Evolutionary conservation across 2,888 invertebrate genomes (phyloP), one percentile per base, ranked within the genome.

Genomic region (Caenorhabditis drosophilae): DNA sequence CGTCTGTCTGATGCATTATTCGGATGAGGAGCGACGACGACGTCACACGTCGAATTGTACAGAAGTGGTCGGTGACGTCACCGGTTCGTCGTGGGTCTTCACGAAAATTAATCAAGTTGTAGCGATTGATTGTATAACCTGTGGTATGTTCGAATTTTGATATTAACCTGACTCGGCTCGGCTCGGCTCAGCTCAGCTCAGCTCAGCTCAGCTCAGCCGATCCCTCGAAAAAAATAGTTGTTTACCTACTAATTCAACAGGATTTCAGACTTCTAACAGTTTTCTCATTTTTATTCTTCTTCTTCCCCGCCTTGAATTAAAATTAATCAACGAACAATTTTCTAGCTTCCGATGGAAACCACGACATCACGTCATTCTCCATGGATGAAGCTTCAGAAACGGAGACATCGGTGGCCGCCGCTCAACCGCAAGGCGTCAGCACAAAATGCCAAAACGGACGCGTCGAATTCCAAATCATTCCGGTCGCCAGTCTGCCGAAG

Each of bases 401-500:
- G 2, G 3, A 22, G 2, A 25, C 23, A 1, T 42, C 56, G 2
- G 38, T 25, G 22, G 26, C 49, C 9, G 54, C 49, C 2, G 36
- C 31, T 23, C 35, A 31, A 16, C 2, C 54, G 12, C 57, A 63
- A 54, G 61, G 60, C 40, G 22, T 36, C 15, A 48, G 35, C 15
- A 61, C 63, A 12, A 61, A 56, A 50, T 71, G 70, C 41, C 70
- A 75, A 44, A 67, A 60, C 25, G 81, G 82, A 38, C 71, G 82
- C 16, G 67, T 82, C 20, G 81, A 83, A 51, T 82, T 82, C 74
- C 79, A 81, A 63, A 67, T 72, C 2, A 62, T 75, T 22, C 77
- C 78, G 1, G 81, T 82, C 1, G 75, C 73, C 16, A 63, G 64
- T 34, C 66, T 81, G 27, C 81, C 79, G 1, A 61, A 73, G 16